phyloP scores from a whole-genome alignment of 2,888 invertebrate genomes.

The Mythimna pallens region DNA sequence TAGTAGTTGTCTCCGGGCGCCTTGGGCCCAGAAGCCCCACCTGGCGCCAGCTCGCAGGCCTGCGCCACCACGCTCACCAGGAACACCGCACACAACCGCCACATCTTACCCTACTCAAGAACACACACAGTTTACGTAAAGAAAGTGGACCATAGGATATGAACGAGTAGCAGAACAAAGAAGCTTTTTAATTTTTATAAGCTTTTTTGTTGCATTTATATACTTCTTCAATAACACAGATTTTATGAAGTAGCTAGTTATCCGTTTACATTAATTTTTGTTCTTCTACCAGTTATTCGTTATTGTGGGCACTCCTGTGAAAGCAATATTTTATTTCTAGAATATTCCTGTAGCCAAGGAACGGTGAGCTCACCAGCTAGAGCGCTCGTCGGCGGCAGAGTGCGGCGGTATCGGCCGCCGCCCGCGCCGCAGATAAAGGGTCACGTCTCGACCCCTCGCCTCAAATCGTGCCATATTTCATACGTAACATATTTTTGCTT shows the following conservation, averaged over 20 bases:
- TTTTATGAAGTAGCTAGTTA: background rate
- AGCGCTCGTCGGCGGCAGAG: slow-evolving; percentile 55
- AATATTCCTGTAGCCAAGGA: slow-evolving; percentile 30
- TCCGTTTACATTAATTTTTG: no score
- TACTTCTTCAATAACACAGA: no score
- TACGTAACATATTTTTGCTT: slow-evolving; percentile 38
- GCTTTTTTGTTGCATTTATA: background rate
- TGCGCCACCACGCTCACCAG: slow-evolving; percentile 61
- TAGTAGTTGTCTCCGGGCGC: slow-evolving; percentile 96
- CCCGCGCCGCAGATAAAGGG: slow-evolving; percentile 56
- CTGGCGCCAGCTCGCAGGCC: slow-evolving; percentile 86
- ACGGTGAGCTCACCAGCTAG: slow-evolving; percentile 48
- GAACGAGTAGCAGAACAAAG: background rate
- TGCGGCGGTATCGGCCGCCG: slow-evolving; percentile 43
- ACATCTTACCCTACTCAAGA: slow-evolving; percentile 39
- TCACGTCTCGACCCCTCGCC: slow-evolving; percentile 59
- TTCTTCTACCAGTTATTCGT: background rate
- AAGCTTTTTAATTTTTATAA: background rate
- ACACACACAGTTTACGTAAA: background rate
- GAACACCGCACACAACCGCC: slow-evolving; percentile 58
- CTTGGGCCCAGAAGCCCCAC: slow-evolving; percentile 79
- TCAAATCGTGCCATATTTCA: slow-evolving; percentile 44
- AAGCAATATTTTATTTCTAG: slow-evolving; percentile 10
- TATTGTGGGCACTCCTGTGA: background rate
- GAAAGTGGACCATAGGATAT: background rate